Evolutionary conservation across 2,888 invertebrate species (phyloP), one percentile per base, ranked within the genome.

Genomic region (Achlya flavicornis): DNA sequence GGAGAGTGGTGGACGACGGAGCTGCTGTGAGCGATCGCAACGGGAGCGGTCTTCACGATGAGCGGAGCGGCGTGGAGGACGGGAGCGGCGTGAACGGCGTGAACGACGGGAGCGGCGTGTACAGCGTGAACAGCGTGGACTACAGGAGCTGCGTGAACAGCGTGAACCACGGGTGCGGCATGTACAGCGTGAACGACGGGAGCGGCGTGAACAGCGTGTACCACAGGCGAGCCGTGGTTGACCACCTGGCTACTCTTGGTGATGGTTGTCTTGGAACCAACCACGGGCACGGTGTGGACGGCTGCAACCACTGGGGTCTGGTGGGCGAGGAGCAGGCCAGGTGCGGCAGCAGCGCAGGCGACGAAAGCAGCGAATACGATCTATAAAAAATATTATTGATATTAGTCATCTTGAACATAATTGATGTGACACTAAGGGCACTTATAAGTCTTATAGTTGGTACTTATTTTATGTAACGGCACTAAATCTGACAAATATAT

Each of bases 271-370:
- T 90, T 91, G 59, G 89, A 41, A 7, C 19, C 53, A 46, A 90
- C 85, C 48, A 91, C 86, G 3, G 92, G 92, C 1, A 87, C 83
- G 46, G 85, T 73, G 63, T 89, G 88, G 62, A 90, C 83, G 11
- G 90, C 83, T 61, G 86, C 85, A 19, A 92, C 91, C 53, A 90
- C 85, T 58, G 90, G 89, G 57, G 89, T 75, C 62, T 89, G 80
- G 71, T 90, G 90, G 38, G 83, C 77, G 58, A 90, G 66, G 3
- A 92, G 74, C n/a, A 91, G 78, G 53, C 92, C 91, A 8, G 93
- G 92, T 26, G 92, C 89, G 76, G 93, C 93, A 63, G 92, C 92
- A 68, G 85, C 94, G 85, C 88, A 92, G 70, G 94, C 94, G 83
- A 94, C 74, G 80, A 94, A 67, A 70, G 94, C 92, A 79, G 88